Evolutionary conservation across 1,140 invertebrate genomes (phyloP), one percentile per base, ranked within the genome.

Genomic region (Bicyclus anynana): DNA sequence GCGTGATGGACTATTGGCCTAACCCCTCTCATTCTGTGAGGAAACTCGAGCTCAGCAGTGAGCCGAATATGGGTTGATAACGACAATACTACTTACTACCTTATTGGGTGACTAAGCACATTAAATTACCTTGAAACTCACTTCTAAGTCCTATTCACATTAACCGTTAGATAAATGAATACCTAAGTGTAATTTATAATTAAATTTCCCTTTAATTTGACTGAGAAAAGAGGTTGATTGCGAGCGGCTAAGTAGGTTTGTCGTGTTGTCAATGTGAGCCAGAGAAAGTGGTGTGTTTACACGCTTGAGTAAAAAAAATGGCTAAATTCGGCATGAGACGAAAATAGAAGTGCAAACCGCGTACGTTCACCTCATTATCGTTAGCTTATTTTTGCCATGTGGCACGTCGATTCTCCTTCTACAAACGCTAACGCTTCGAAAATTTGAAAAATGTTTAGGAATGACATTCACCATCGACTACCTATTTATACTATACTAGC

Each of bases 211-310:
- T 51, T 58, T 46, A 44, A 58, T 58, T 58, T 44, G 48, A 58
- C 26, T 17, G 27, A 44, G 38, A 51, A 51, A 35, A 50, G 40
- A 51, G 40, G 49, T 53, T 44, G 42, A 53, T 53, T 44, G 44
- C 49, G 38, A 51, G 18, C 20, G 37, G 46, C 40, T 58, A 58
- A 58, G 40, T 58, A 50, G 49, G 55, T 37, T 58, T 58, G 42
- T 44, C 51, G 51, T 58, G 56, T 37, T 50, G 44, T 55, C 52
- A 62, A 58, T 48, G 44, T 17, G 53, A 40, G 49, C 48, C 52
- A 60, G 74, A 77, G 74, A 77, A 77, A 77, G 72, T 71, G 64
- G 53, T 57, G 38, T 52, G 50, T 57, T 53, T 51, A 54, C 59
- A 60, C 51, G 42, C 49, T 37, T 53, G 49, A 62, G 56, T 67